Percentiles rank a stretch among this genome's conserved stretches.
Conservation (phyloP, 2,888 invertebrate species). For the Chironomus riparius region DNA sequence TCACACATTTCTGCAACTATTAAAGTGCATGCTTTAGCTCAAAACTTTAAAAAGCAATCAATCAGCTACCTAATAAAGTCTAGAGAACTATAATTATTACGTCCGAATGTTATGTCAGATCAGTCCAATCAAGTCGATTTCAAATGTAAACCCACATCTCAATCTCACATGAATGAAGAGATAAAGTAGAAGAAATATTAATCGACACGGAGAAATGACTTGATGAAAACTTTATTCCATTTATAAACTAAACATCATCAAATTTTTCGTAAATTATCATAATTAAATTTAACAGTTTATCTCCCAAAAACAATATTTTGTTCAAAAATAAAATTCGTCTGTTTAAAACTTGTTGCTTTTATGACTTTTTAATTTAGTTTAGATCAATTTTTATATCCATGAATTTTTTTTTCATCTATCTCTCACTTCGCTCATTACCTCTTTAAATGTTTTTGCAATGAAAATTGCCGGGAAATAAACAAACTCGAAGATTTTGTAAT, state of each 20-base stretch:
- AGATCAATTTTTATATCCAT: background rate
- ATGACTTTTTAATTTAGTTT: background rate
- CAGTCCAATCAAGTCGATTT: too few species aligned
- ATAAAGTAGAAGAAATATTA: background rate
- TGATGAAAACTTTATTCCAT: background rate
- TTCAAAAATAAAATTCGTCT: too few species aligned
- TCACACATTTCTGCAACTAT: too few species aligned
- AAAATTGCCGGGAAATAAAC: background rate
- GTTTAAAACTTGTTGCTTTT: background rate
- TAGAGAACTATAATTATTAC: too few species aligned
- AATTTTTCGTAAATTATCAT: background rate
- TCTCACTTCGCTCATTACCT: too few species aligned
- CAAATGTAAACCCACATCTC: too few species aligned
- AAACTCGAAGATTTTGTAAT: background rate
- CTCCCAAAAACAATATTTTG: too few species aligned
- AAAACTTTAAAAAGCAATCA: too few species aligned
- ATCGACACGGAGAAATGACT: background rate
- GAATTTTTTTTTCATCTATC: background rate
- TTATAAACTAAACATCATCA: slow-evolving; percentile 6
- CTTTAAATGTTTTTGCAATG: background rate
- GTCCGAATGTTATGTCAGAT: too few species aligned
- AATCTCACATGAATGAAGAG: too few species aligned
- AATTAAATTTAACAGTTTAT: background rate
- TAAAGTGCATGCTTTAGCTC: too few species aligned
- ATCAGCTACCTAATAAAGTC: too few species aligned